These are phyloP conservation scores for Phymorhynchus buccinoides DNA, from an alignment of 1,140 invertebrate species.

Conservation along the genomic window DNA sequence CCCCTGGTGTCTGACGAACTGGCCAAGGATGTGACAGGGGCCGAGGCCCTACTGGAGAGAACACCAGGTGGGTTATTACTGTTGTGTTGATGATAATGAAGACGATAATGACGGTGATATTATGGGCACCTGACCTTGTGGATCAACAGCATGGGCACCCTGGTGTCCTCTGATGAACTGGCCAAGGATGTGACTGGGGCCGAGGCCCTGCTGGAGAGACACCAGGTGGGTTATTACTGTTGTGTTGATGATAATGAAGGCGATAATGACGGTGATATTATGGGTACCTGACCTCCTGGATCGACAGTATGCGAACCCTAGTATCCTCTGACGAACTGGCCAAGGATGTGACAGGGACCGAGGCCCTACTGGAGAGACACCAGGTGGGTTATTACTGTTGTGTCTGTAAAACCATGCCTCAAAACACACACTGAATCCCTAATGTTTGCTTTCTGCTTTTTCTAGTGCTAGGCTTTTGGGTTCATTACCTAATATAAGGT, in stretches of 20 bases:
- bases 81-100: no score
- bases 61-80: no score
- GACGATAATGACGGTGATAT: no score
- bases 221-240: slow-evolving; percentile 96
- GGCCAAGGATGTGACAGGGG: no score
- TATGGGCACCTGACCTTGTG: slow-evolving; percentile 97
- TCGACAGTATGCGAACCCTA: slow-evolving; percentile 96
- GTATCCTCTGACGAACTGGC: slow-evolving; percentile 95
- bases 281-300: slow-evolving; percentile 97
- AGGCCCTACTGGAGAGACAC: slow-evolving; percentile 77
- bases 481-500: no score
- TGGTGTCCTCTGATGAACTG: slow-evolving; percentile 96
- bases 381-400: no score
- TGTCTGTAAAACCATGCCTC: slow-evolving; percentile 97
- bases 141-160: slow-evolving; percentile 97
- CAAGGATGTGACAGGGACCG: neutral
- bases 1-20: no score
- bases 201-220: slow-evolving; percentile 96
- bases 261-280: no score
- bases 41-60: no score
- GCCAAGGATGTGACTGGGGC: slow-evolving; percentile 99
- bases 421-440: no score
- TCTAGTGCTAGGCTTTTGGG: no score
- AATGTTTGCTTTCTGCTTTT: no score
- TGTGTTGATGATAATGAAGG: slow-evolving; percentile 66